Base-by-base conservation (phyloP, 2,797 vertebrate genomes). In the Manis crassicaudata region DNA sequence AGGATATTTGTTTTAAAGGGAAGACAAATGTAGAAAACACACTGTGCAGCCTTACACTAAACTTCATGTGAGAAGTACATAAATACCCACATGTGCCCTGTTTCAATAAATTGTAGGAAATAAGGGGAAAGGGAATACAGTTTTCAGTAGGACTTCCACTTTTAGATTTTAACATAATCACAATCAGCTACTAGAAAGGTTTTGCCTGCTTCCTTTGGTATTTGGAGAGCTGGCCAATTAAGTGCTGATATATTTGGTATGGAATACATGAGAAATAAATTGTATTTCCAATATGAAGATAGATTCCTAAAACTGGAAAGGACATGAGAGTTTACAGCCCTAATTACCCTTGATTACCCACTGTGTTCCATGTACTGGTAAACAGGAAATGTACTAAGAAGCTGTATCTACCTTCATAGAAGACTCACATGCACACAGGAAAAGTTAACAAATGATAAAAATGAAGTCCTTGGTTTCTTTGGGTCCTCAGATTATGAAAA, bases 171-270 rank as follows among this genome's bases (percentile, higher is more conserved):
- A 94, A 68, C 52, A 29, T 65, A 37, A 72, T 92, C 35, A 84
- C 32, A 88, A 3, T 92, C 65, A 96, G 29, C 90, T 94, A 54
- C 58, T 54, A 4, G 80, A 95, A 94, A 77, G 7, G n/a, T 91
- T 93, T 95, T 37, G 84, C 52, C 35, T 60, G 14, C 23, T 88
- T 90, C 90, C 63, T 81, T 94, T 50, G 37, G 54, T 84, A 87
- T 85, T 77, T n/a, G 4, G 67, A 89, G 27, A 95, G 37, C 56
- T 90, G 76, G n/a, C 35, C 77, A 81, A 92, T 97, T 94, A 95
- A 95, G 94, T 86, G 83, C 46, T 58, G 29, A 81, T 84, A 32
- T 40, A 91, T 89, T 94, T 92, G 84, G 75, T 90, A 92, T 92
- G 75, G 50, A 91, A 89, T 89, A 60, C 50, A 75, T 92, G 72